phyloP scores from a whole-genome alignment of 2,113 vertebrate species.

The Phrynosoma blainvillii region DNA sequence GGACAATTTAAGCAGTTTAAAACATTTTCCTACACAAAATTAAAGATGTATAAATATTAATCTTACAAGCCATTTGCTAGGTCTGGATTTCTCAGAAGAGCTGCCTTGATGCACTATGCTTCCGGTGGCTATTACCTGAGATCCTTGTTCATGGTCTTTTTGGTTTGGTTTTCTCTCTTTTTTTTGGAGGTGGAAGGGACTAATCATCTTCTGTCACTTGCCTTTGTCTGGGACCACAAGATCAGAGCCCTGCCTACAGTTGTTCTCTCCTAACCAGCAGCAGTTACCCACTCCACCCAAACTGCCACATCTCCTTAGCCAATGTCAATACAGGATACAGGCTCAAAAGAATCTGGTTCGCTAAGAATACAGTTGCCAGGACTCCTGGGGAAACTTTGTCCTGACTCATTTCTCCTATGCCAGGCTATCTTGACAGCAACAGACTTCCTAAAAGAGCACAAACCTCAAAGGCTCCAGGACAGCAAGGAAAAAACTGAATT shows the following conservation, averaged over 20 bases:
- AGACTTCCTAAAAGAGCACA: slow-evolving; percentile 63
- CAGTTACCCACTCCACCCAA: slow-evolving; percentile 22
- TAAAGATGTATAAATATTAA: not conserved
- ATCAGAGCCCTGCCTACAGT: accelerated
- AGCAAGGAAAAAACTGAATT: slow-evolving; percentile 63
- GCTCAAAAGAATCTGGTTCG: slow-evolving; percentile 16
- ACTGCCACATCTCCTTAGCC: not conserved
- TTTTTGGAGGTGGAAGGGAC: not conserved
- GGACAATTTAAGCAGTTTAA: slow-evolving; percentile 18
- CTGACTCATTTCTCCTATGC: slow-evolving; percentile 54
- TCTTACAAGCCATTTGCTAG: slow-evolving; percentile 34
- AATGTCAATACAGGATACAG: slow-evolving; percentile 8
- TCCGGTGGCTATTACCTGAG: not conserved
- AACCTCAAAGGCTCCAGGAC: slow-evolving; percentile 46
- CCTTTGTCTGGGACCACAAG: slow-evolving; percentile 5
- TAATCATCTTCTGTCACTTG: not conserved
- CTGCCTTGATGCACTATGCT: slow-evolving; percentile 22
- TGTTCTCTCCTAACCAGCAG: not conserved
- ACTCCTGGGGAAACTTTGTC: slow-evolving; percentile 54
- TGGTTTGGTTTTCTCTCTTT: slow-evolving; percentile 40
- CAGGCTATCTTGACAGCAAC: slow-evolving; percentile 64
- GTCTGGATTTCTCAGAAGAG: slow-evolving; percentile 8
- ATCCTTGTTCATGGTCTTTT: slow-evolving; percentile 1
- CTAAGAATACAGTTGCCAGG: slow-evolving; percentile 19
- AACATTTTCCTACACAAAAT: too few species aligned